Percentiles rank a stretch among this genome's conserved stretches.
Evolutionary conservation across 2,113 vertebrate species (phyloP).

Genomic region (Eonycteris spelaea): DNA sequence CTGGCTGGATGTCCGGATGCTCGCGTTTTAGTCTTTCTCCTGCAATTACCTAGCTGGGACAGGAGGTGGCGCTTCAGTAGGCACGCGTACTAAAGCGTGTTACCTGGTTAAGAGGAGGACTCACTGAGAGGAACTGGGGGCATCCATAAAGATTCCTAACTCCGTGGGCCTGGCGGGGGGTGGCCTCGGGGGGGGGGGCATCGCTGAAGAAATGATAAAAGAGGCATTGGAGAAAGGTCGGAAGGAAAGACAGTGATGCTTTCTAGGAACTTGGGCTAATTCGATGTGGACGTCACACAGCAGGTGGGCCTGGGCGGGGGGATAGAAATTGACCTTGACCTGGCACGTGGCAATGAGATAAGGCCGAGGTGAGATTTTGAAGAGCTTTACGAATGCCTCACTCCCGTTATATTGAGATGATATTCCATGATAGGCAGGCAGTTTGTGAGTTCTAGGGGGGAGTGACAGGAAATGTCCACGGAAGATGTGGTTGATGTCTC

Average conservation of each 20-base stretch:
- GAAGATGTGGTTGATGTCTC: background rate
- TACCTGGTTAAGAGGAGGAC: background rate
- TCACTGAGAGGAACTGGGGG: background rate
- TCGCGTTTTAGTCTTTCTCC: background rate
- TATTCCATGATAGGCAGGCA: background rate
- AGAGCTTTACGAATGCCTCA: background rate
- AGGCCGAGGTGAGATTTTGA: background rate
- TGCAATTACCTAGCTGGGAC: background rate
- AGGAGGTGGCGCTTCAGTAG: background rate
- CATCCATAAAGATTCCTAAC: accelerated
- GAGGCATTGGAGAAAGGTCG: too few species aligned
- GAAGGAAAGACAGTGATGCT: background rate
- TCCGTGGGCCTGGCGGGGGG: background rate
- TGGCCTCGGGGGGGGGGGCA: too few species aligned
- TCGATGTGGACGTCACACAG: background rate
- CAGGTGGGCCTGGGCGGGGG: background rate
- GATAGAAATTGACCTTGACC: background rate
- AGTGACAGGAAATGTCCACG: background rate
- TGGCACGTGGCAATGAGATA: background rate
- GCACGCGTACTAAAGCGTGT: too few species aligned
- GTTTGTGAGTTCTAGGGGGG: background rate
- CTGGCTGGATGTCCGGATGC: background rate
- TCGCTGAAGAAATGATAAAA: background rate
- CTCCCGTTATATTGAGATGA: background rate
- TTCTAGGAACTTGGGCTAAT: background rate